Percentiles rank a stretch among this genome's conserved stretches.
Conservation (phyloP, 2,113 vertebrate species). For the Cynopterus brachyotis region DNA sequence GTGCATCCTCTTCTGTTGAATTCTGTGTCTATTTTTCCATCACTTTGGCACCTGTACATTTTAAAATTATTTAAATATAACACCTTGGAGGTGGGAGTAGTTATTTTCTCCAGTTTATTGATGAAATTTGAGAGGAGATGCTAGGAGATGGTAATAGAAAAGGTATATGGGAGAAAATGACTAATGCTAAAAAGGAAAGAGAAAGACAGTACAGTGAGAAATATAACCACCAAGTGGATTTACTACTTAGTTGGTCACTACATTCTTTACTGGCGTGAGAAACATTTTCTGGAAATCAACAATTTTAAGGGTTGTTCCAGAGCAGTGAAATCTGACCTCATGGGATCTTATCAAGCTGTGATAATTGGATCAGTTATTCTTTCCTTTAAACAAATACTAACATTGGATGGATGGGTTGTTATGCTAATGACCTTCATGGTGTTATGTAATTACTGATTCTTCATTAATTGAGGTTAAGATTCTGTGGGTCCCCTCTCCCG, state of each 20-base stretch:
- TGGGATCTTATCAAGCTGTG: not conserved
- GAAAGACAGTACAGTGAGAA: not conserved
- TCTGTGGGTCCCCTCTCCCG: not conserved
- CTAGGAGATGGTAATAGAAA: not conserved
- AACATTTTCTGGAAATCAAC: not conserved
- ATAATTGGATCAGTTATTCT: not conserved
- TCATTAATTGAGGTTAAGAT: slow-evolving; percentile 19
- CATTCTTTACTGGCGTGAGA: not conserved
- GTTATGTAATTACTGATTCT: slow-evolving; percentile 4
- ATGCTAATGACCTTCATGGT: slow-evolving; percentile 36
- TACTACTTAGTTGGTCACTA: not conserved
- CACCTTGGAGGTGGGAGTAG: not conserved
- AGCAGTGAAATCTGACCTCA: not conserved
- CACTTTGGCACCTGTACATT: not conserved
- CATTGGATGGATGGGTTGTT: not conserved
- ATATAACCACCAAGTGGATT: not conserved
- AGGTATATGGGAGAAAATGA: not conserved
- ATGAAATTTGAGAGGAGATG: not conserved
- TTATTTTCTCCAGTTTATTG: not conserved
- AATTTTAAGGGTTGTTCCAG: not conserved
- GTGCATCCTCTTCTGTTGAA: not conserved
- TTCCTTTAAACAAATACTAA: not conserved
- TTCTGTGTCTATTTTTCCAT: not conserved
- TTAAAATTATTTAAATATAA: not conserved
- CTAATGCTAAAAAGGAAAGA: not conserved